Evolutionary conservation across 2,797 vertebrate species (phyloP), one percentile per base, ranked within the genome.

Genomic region (Cuculus canorus): DNA sequence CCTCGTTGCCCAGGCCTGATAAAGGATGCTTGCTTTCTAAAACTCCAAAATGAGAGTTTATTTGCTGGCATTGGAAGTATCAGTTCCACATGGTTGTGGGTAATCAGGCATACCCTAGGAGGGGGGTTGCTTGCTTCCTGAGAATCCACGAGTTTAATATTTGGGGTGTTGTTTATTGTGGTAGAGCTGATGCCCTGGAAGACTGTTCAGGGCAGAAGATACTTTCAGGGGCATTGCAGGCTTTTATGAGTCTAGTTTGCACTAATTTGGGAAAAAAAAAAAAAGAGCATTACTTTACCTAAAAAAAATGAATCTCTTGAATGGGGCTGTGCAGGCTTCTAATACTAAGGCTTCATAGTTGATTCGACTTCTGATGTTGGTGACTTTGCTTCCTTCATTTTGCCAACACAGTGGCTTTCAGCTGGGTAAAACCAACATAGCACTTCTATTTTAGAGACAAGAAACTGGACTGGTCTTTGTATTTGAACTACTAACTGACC

Each of bases 31-130:
- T n/a, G n/a, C n/a, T 39, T 39, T 39, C 39, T 39, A 39, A 39
- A 39, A 39, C 10, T 39, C 39, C 39, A 39, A 39, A 39, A 39
- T 39, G 39, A 39, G n/a, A n/a, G 39, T 39, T 39, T 13, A 10
- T 39, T 13, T 39, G 10, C 39, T 10, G 39, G 39, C 39, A 39
- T 39, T 39, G 39, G 39, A 39, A 39, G 39, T 39, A 39, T 39
- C 39, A 39, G 39, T 35, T 71, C 45, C 22, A 18, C 12, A 3
- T 23, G 19, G 80, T 14, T 43, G 33, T 35, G 17, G 19, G 5
- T 66, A n/a, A 35, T 16, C 4, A 19, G 30, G 28, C 2, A 2
- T 33, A 4, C 1, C 4, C 13, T 14, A 4, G 16, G 69, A 54
- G 25, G 28, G 41, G 13, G 64, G 9, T 19, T n/a, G 21, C 12